A percentile compares a stretch with the other conserved stretches of the same genome.
These are phyloP conservation scores for Eucriotettix oculatus DNA, from an alignment of 2,888 invertebrate species.

Conservation along the genomic window DNA sequence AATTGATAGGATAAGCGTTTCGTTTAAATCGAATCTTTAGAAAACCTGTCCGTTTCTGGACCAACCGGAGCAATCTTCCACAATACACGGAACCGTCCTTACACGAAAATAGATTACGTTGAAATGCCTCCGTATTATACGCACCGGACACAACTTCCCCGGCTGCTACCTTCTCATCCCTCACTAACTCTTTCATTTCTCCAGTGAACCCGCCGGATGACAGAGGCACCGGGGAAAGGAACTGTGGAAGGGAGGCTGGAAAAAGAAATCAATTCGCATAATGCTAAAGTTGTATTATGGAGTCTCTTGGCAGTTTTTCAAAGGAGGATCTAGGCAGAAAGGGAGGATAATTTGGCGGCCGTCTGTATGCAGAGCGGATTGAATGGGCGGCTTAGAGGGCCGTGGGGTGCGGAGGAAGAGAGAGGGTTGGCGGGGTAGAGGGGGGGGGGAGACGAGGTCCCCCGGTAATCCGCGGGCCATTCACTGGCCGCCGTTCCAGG, in stretches of 20 bases:
- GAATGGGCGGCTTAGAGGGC: background rate
- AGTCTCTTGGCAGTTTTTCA: background rate
- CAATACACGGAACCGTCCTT: no score
- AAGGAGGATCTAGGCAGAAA: background rate
- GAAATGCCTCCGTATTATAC: no score
- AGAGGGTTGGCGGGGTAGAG: background rate
- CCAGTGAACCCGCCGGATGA: background rate
- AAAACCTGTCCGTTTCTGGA: no score
- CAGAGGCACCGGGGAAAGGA: background rate
- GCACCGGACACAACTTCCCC: no score
- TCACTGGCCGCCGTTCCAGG: background rate
- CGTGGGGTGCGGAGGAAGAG: background rate
- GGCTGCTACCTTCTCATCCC: no score
- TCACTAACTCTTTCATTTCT: no score
- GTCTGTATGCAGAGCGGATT: background rate
- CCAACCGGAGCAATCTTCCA: no score
- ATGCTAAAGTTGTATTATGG: background rate
- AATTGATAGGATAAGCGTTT: no score
- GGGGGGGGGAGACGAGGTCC: background rate
- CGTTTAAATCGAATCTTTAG: no score
- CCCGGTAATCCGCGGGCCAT: background rate
- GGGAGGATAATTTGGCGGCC: background rate
- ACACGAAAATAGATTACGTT: no score
- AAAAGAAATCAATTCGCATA: background rate
- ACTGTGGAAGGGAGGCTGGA: no score